phyloP scores from a whole-genome alignment of 2,888 invertebrate genomes.

The Drosophila paracracens region DNA sequence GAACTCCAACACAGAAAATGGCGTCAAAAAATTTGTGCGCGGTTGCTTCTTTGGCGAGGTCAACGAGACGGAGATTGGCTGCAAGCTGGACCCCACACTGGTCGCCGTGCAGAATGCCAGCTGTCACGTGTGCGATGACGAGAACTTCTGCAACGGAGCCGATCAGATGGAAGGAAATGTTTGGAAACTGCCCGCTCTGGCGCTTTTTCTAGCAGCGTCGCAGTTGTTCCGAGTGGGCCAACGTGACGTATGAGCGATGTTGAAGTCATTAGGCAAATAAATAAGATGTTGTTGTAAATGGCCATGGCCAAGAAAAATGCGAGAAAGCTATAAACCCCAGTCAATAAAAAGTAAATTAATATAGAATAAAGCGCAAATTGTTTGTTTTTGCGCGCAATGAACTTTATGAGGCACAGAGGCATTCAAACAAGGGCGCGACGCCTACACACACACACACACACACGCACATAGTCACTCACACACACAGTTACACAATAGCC shows the following conservation, averaged over 20 bases:
- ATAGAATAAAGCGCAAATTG: slow-evolving; percentile 58
- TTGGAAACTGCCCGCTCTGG: slow-evolving; percentile 38
- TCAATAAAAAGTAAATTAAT: slow-evolving; percentile 70
- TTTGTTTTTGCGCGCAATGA: slow-evolving; percentile 68
- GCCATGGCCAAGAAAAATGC: slow-evolving; percentile 53
- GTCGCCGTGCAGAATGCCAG: slow-evolving; percentile 62
- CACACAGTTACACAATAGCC: slow-evolving; percentile 8
- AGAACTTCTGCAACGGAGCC: slow-evolving; percentile 75
- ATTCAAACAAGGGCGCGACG: slow-evolving; percentile 43
- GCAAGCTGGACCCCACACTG: slow-evolving; percentile 75
- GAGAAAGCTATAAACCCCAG: slow-evolving; percentile 36
- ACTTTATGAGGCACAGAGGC: slow-evolving; percentile 41
- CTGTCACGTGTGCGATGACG: slow-evolving; percentile 77
- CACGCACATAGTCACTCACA: neutral
- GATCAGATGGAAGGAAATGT: slow-evolving; percentile 6
- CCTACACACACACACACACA: slow-evolving; percentile 30
- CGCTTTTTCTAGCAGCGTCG: slow-evolving; percentile 21
- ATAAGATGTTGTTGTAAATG: slow-evolving; percentile 34
- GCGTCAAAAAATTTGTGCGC: slow-evolving; percentile 69
- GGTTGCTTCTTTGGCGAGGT: slow-evolving; percentile 81
- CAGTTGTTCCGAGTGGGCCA: slow-evolving; percentile 26
- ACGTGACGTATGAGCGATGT: slow-evolving; percentile 52
- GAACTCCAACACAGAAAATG: slow-evolving; percentile 65
- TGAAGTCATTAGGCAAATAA: slow-evolving; percentile 13
- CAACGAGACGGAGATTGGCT: slow-evolving; percentile 77